Evolutionary conservation across 2,888 invertebrate species (phyloP).

Genomic region (Macaria notata): DNA sequence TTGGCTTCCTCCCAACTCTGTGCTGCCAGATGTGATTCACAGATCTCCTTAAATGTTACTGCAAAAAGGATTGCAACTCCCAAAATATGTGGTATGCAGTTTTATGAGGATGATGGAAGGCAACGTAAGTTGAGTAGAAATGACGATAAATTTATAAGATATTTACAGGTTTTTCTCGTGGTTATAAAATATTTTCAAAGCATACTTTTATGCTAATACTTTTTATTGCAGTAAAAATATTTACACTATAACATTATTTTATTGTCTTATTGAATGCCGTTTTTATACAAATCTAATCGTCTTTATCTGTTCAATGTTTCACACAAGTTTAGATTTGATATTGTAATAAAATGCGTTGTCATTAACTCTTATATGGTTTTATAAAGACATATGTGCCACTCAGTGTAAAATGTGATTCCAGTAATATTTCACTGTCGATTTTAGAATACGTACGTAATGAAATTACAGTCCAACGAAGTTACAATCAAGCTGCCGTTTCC

Average conservation of each 20-base stretch:
- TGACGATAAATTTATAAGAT: background rate
- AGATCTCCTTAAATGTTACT: slow-evolving; percentile 1
- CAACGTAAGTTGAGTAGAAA: background rate
- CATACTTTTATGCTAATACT: background rate
- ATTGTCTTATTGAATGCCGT: too few species aligned
- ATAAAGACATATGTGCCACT: too few species aligned
- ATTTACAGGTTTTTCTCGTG: background rate
- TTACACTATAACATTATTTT: background rate
- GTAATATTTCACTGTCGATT: too few species aligned
- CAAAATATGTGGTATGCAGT: background rate
- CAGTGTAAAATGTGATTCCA: too few species aligned
- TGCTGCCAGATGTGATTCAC: slow-evolving; percentile 13
- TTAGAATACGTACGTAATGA: slow-evolving; percentile 1
- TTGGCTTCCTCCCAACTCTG: slow-evolving; percentile 64
- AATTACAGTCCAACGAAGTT: background rate
- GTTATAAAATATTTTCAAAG: background rate
- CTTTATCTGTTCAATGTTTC: too few species aligned
- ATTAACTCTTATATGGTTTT: too few species aligned
- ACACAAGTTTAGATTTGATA: too few species aligned
- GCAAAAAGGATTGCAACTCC: background rate
- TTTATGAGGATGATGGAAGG: background rate
- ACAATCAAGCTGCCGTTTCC: slow-evolving; percentile 35
- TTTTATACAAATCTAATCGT: too few species aligned
- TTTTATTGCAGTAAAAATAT: background rate
- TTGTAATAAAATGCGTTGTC: too few species aligned